Conservation (phyloP, 2,888 invertebrate species). For the Orthosia gothica region DNA sequence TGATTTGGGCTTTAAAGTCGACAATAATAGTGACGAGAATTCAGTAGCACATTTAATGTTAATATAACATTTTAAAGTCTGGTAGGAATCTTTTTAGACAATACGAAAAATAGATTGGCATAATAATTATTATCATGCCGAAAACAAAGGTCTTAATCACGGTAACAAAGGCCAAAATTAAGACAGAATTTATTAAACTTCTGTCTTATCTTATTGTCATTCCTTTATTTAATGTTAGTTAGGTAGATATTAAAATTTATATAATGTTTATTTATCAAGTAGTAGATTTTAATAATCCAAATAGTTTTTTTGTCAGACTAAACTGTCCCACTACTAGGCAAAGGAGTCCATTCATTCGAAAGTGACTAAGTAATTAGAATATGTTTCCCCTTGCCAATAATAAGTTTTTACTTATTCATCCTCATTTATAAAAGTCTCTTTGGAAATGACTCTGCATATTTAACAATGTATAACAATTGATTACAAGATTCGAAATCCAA, state of each 20-base stretch:
- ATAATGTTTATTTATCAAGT: neutral
- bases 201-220: neutral
- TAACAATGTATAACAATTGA: no score
- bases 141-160: conserved; percentile 38
- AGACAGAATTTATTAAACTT: neutral
- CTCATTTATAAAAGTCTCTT: no score
- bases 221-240: conserved; percentile 1
- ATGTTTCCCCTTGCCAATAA: no score
- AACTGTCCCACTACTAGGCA: no score
- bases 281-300: neutral
- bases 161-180: neutral
- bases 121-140: conserved; percentile 10
- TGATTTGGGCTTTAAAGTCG: no score
- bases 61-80: neutral
- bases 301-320: no score
- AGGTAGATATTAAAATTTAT: neutral
- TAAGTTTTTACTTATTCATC: no score
- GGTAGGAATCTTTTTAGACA: conserved; percentile 9
- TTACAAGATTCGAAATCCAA: no score
- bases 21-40: neutral
- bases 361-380: no score
- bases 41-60: neutral
- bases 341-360: no score
- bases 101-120: conserved; percentile 13
- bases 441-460: no score